Percentiles rank a stretch among this genome's conserved stretches.
These are phyloP conservation scores for Himalopsyche kuldschensis DNA, from an alignment of 2,888 invertebrate genomes.

Conservation along the genomic window DNA sequence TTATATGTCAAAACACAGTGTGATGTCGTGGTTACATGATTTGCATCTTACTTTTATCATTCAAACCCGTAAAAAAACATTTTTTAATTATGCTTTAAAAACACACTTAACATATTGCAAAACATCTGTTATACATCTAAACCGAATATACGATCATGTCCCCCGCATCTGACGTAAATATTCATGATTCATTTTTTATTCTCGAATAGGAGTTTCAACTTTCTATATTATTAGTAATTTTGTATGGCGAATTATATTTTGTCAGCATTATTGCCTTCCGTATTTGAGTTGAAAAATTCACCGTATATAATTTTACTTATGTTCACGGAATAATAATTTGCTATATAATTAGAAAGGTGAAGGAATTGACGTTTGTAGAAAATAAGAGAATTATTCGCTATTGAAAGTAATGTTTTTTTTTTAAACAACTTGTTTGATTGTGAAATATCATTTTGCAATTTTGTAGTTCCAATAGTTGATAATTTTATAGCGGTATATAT, in stretches of 20 bases:
- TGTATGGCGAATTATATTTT: not conserved
- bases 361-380: not conserved
- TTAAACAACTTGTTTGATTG: not conserved
- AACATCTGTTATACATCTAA: not conserved
- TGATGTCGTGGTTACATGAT: too few relatives aligned
- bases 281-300: not conserved
- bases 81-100: too few relatives aligned
- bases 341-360: not conserved
- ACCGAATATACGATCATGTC: not conserved
- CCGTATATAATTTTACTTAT: not conserved
- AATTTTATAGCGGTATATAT: too few relatives aligned
- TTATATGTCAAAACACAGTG: too few relatives aligned
- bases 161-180: not conserved
- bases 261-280: not conserved
- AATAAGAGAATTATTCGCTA: not conserved
- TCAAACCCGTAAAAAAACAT: too few relatives aligned
- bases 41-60: too few relatives aligned
- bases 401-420: not conserved
- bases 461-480: not conserved
- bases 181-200: not conserved
- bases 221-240: not conserved
- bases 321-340: not conserved
- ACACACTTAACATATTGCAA: not conserved
- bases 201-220: not conserved
- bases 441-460: not conserved